Evolutionary conservation across 2,113 vertebrate genomes (phyloP).

Genomic region (Picathartes gymnocephalus): DNA sequence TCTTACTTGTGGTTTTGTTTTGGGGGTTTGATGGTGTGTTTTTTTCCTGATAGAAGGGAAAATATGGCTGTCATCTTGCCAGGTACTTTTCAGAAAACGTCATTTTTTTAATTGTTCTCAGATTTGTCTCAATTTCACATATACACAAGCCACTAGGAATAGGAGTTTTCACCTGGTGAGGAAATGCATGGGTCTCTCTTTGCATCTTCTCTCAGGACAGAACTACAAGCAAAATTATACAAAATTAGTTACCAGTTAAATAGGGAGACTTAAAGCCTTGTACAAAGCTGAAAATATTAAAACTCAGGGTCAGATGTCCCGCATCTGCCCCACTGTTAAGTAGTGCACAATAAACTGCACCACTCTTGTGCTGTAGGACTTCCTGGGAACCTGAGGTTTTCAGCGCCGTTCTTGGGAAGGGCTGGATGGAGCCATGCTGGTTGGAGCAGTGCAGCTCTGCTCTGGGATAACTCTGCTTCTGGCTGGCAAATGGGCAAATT

Average conservation of each 20-base stretch:
- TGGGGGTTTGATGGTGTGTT: neutral
- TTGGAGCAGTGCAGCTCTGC: neutral
- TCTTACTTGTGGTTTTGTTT: neutral
- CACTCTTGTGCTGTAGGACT: neutral
- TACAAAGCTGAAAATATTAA: neutral
- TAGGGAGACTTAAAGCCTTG: neutral
- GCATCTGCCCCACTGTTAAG: fast-evolving
- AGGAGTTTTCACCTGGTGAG: neutral
- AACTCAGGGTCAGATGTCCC: neutral
- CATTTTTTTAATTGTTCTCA: neutral
- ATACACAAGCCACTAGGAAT: no score
- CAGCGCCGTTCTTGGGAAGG: neutral
- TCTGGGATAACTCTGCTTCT: fast-evolving
- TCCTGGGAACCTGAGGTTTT: neutral
- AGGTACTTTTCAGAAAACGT: neutral
- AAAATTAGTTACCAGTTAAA: neutral
- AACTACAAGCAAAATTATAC: neutral
- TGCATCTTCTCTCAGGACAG: neutral
- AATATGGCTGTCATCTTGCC: neutral
- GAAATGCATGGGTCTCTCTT: fast-evolving
- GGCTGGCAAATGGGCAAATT: neutral
- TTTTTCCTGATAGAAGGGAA: neutral
- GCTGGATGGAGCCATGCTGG: fast-evolving
- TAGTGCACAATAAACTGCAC: neutral
- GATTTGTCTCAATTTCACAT: neutral